Percentiles rank a stretch among this genome's conserved stretches.
Conservation (phyloP, 64 coral and sea anemone genomes). For the Dendrophyllia cribrosa region DNA sequence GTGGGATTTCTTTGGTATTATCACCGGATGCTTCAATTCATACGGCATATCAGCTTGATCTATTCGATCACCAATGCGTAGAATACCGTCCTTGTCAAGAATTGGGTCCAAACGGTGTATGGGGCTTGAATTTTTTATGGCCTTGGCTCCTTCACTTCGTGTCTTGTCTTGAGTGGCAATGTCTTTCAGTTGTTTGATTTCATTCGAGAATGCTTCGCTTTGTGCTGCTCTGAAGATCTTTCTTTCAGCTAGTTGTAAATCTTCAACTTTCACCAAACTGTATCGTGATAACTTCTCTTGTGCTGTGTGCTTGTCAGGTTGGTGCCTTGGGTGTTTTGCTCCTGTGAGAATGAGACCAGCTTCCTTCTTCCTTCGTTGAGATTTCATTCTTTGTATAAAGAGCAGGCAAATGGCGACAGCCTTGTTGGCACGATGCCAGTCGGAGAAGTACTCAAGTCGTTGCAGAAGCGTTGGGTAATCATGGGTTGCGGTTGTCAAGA, state of each 20-base stretch:
- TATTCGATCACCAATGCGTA: not conserved
- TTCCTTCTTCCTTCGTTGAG: not conserved
- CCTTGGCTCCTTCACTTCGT: no score
- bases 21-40: not conserved
- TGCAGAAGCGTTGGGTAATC: not conserved
- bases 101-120: not conserved
- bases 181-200: not conserved
- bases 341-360: not conserved
- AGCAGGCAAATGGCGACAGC: constrained; percentile 8
- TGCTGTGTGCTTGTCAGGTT: not conserved
- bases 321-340: not conserved
- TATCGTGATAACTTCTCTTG: not conserved
- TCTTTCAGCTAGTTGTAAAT: not conserved
- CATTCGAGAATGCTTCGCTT: not conserved
- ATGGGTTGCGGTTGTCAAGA: not conserved
- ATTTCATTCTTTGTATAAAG: not conserved
- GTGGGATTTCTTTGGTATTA: not conserved
- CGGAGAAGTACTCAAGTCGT: constrained; percentile 21
- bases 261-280: not conserved
- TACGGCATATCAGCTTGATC: not conserved
- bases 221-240: not conserved
- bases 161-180: not conserved
- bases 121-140: not conserved
- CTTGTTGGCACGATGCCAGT: constrained; percentile 42
- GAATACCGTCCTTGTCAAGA: not conserved